Percentiles rank a stretch among this genome's conserved stretches.
Conservation (phyloP, 2,113 vertebrate genomes). For the Apistogramma diplotaenia region DNA sequence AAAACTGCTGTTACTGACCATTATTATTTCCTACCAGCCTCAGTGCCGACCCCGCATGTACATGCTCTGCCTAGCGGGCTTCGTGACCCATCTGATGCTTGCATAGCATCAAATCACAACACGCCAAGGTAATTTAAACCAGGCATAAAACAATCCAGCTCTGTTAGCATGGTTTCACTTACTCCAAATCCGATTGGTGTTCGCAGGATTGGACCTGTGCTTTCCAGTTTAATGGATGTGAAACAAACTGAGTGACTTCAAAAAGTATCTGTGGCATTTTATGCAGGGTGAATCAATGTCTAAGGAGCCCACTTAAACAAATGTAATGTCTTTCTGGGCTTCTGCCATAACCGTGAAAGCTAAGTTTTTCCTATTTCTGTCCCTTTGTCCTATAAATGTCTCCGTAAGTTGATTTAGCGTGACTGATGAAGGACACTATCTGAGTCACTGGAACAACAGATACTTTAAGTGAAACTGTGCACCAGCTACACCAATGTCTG, state of each 20-base stretch:
- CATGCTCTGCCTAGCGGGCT: not conserved
- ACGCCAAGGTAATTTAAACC: not conserved
- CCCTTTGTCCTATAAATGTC: constrained; percentile 66
- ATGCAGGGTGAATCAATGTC: constrained; percentile 41
- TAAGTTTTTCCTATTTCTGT: constrained; percentile 38
- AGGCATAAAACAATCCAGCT: not conserved
- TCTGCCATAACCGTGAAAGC: constrained; percentile 52
- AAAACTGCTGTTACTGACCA: not conserved
- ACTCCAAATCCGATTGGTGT: not conserved
- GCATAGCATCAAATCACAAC: not conserved
- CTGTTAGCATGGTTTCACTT: not conserved
- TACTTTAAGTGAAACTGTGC: constrained; percentile 42
- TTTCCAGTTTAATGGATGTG: not conserved
- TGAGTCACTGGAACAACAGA: constrained; percentile 22
- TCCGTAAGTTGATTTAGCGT: constrained; percentile 69
- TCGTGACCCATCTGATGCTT: not conserved
- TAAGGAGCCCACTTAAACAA: constrained; percentile 39
- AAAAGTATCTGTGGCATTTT: constrained; percentile 29
- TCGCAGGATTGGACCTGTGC: not conserved
- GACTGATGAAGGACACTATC: constrained; percentile 61
- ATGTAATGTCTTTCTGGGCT: constrained; percentile 45
- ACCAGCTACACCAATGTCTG: not conserved
- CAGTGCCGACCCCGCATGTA: not conserved
- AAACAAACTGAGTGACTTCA: constrained; percentile 7
- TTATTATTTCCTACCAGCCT: not conserved